Conservation (phyloP, 2,113 vertebrate genomes). For the Nycticebus coucang region DNA sequence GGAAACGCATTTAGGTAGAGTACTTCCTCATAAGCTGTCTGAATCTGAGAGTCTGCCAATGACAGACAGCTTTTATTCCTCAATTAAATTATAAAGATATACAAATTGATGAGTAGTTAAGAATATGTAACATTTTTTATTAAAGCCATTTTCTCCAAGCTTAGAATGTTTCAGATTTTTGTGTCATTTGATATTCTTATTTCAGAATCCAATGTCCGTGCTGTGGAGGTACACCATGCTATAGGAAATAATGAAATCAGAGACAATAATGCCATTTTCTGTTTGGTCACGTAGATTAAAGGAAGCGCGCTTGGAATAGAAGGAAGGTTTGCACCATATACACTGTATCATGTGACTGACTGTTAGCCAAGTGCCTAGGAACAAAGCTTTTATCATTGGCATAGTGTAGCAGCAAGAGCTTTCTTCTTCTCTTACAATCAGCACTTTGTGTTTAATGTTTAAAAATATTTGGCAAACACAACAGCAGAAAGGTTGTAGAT, state of each 20-base stretch:
- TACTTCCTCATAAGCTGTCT: background rate
- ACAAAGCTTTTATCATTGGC: conserved; percentile 73
- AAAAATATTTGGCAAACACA: conserved; percentile 81
- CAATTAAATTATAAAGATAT: conserved; percentile 16
- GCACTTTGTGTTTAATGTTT: conserved; percentile 79
- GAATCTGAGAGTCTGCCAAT: background rate
- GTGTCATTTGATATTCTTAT: conserved; percentile 61
- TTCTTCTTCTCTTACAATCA: conserved; percentile 77
- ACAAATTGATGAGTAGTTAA: background rate
- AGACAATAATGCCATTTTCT: conserved; percentile 76
- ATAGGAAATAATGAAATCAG: conserved; percentile 79
- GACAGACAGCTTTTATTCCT: background rate
- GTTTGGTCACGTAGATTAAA: conserved; percentile 80
- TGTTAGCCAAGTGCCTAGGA: conserved; percentile 65
- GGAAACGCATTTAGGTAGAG: background rate
- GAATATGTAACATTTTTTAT: conserved; percentile 28
- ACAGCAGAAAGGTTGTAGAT: conserved; percentile 81
- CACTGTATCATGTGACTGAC: conserved; percentile 61
- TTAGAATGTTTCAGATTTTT: conserved; percentile 30
- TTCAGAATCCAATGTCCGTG: conserved; percentile 58
- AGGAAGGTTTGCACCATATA: conserved; percentile 74
- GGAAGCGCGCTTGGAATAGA: conserved; percentile 79
- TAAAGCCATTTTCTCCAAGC: conserved; percentile 27
- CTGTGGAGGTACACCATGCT: background rate
- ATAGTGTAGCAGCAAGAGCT: conserved; percentile 73